Evolutionary conservation across 2,113 vertebrate genomes (phyloP).

Genomic region (Calonectris borealis): DNA sequence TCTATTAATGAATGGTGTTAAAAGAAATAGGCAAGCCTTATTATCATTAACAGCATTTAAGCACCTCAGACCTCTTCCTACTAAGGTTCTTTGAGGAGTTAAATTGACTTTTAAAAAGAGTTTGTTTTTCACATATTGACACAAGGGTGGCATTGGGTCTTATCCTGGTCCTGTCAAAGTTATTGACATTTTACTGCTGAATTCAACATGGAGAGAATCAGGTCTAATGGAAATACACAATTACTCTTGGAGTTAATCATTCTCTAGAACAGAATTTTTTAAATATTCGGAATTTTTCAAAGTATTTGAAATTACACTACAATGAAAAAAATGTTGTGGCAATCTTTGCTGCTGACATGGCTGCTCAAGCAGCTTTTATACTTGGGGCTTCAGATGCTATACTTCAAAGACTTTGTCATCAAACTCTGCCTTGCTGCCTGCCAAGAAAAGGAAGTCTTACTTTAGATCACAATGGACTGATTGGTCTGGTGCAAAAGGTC

Average conservation of each 20-base stretch:
- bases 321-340: not conserved
- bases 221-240: not conserved
- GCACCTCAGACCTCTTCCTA: not conserved
- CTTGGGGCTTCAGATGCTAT: constrained; percentile 21
- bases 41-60: constrained; percentile 14
- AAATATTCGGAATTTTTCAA: not conserved
- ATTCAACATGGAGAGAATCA: not conserved
- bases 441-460: constrained; percentile 62
- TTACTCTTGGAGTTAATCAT: not conserved
- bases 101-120: not conserved
- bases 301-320: not conserved
- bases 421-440: constrained; percentile 34
- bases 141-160: not conserved
- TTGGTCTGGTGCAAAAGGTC: constrained; percentile 56
- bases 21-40: not conserved
- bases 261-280: not conserved
- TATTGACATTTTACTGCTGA: not conserved
- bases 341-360: not conserved
- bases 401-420: constrained; percentile 39
- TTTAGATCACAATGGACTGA: constrained; percentile 48
- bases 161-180: not conserved
- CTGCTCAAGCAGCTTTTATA: constrained; percentile 10
- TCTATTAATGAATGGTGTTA: not conserved
- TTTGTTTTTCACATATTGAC: not conserved
- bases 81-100: not conserved